These are phyloP conservation scores for Sipha flava DNA, from an alignment of 1,140 invertebrate species.

Conservation along the genomic window DNA sequence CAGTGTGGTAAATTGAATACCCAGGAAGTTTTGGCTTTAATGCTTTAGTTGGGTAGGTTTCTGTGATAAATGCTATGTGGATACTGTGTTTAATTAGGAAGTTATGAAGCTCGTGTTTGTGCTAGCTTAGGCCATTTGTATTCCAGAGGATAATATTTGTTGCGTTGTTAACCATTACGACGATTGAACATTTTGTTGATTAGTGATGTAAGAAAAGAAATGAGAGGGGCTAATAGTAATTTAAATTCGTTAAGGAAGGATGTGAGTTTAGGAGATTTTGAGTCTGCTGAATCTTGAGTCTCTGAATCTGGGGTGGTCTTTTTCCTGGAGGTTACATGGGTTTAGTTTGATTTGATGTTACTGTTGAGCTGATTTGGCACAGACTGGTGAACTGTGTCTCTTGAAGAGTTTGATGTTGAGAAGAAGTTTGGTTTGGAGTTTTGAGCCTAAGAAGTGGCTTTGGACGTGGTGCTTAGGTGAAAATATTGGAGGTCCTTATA, in stretches of 20 bases:
- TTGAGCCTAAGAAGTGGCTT: too few species aligned
- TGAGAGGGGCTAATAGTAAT: not conserved
- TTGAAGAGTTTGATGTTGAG: too few species aligned
- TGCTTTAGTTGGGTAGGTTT: too few species aligned
- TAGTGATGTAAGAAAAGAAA: not conserved
- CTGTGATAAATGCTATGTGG: not conserved
- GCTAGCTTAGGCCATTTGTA: not conserved
- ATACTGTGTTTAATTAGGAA: not conserved
- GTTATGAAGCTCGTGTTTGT: not conserved
- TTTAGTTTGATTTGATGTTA: not conserved
- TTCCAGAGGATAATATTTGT: not conserved
- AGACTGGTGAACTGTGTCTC: too few species aligned
- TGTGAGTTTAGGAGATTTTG: not conserved
- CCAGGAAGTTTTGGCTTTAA: too few species aligned
- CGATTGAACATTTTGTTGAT: not conserved
- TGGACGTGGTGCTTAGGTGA: too few species aligned
- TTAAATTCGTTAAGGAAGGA: not conserved
- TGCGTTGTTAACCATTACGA: not conserved
- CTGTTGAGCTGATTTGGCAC: not conserved
- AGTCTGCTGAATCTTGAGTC: not conserved
- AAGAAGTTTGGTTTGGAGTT: too few species aligned
- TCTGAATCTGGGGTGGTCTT: not conserved
- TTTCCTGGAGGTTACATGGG: not conserved
- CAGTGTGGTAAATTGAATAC: too few species aligned
- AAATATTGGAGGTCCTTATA: slow-evolving; percentile 8